Percentiles rank a stretch among this genome's conserved stretches.
These are phyloP conservation scores for Cebus imitator DNA, from an alignment of 2,113 vertebrate species.

Conservation along the genomic window DNA sequence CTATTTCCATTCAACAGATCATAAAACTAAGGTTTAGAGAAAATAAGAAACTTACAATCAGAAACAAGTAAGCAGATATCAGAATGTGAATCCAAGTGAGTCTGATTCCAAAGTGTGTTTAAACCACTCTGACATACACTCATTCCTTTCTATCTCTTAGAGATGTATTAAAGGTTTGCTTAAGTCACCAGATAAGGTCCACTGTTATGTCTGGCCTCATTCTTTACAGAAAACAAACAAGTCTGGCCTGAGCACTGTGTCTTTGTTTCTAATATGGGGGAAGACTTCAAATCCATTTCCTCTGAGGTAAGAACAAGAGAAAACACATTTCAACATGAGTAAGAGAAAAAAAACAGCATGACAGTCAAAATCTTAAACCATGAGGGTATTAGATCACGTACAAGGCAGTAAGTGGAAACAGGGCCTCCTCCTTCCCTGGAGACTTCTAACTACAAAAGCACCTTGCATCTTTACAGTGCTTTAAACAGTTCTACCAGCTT, in stretches of 20 bases:
- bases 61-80: neutral
- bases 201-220: neutral
- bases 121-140: neutral
- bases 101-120: neutral
- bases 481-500: conserved; percentile 36
- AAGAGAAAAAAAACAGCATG: neutral
- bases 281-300: conserved; percentile 37
- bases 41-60: conserved; percentile 2
- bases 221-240: conserved; percentile 21
- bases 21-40: conserved; percentile 45
- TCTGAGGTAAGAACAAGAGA: conserved; percentile 17
- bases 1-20: conserved; percentile 38
- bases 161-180: neutral
- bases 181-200: neutral
- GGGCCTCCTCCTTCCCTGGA: neutral
- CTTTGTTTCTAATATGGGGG: neutral
- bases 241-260: conserved; percentile 34
- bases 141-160: conserved; percentile 13
- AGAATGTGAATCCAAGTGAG: conserved; percentile 40
- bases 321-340: neutral
- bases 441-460: conserved; percentile 21
- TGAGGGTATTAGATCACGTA: neutral
- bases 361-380: neutral
- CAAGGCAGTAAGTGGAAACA: neutral
- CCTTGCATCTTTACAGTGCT: conserved; percentile 25